phyloP scores from a whole-genome alignment of 2,797 vertebrate genomes.

The Schizothorax lantsangensis region DNA sequence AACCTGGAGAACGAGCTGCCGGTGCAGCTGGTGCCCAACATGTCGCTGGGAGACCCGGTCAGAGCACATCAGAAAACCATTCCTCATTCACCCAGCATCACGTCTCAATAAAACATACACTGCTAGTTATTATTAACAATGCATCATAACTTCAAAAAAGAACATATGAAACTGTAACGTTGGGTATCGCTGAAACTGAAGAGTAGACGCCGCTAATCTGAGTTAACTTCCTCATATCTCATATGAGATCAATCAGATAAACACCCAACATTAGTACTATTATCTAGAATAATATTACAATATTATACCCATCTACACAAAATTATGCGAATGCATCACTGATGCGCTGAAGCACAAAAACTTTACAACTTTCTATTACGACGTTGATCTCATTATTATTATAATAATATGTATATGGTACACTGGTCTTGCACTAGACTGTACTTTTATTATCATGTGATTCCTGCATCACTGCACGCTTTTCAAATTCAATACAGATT shows the following conservation, averaged over 20 bases:
- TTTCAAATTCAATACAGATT: too few species aligned
- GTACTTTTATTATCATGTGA: too few species aligned
- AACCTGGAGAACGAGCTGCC: conserved; percentile 94
- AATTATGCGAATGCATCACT: too few species aligned
- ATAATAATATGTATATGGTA: too few species aligned
- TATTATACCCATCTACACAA: neutral
- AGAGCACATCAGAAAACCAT: neutral
- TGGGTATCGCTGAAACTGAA: neutral
- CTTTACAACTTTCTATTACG: too few species aligned
- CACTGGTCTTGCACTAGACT: too few species aligned
- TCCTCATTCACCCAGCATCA: too few species aligned
- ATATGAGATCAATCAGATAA: neutral
- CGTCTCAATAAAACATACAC: neutral
- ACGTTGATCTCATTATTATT: too few species aligned
- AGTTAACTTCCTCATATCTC: neutral
- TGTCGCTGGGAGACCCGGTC: conserved; percentile 87
- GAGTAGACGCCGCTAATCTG: too few species aligned
- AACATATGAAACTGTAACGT: neutral
- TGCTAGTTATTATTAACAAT: neutral
- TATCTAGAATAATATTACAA: neutral
- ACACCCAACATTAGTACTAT: neutral
- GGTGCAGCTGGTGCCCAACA: conserved; percentile 86
- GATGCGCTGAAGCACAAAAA: too few species aligned
- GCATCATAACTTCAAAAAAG: neutral
- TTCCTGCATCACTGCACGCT: too few species aligned